Conservation (phyloP, 2,113 vertebrate species). For the Formicarius rufipectus region DNA sequence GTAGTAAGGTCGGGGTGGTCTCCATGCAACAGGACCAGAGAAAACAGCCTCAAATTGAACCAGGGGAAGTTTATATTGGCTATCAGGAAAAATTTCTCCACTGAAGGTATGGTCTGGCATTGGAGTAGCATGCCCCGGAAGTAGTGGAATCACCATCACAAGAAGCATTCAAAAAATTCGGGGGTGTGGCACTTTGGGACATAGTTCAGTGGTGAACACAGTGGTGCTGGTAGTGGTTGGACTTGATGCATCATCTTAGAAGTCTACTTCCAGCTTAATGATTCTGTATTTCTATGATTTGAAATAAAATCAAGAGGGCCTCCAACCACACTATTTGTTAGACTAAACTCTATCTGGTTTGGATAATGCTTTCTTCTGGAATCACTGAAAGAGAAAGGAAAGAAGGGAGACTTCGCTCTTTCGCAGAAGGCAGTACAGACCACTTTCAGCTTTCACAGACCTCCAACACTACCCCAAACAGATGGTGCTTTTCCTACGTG, state of each 20-base stretch:
- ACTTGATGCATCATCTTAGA: neutral
- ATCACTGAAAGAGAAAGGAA: neutral
- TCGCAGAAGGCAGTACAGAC: neutral
- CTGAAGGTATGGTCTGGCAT: neutral
- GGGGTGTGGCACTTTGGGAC: neutral
- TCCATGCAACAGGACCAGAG: neutral
- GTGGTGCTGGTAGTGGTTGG: neutral
- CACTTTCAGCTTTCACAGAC: neutral
- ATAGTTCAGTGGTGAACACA: neutral
- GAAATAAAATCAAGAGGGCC: neutral
- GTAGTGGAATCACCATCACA: neutral
- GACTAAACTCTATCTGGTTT: neutral
- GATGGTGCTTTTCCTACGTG: accelerated
- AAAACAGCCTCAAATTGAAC: neutral
- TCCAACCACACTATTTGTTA: neutral
- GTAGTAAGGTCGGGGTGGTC: neutral
- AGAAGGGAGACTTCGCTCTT: neutral
- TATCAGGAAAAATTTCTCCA: neutral
- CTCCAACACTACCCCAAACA: neutral
- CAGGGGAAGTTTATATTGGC: neutral
- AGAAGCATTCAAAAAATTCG: neutral
- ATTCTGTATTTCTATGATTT: neutral
- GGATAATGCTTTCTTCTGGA: neutral
- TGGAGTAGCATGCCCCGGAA: neutral
- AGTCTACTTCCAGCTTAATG: neutral